A percentile compares a stretch with the other conserved stretches of the same genome.
These are phyloP conservation scores for Dicycla oo DNA, from an alignment of 2,888 invertebrate genomes.

Conservation along the genomic window DNA sequence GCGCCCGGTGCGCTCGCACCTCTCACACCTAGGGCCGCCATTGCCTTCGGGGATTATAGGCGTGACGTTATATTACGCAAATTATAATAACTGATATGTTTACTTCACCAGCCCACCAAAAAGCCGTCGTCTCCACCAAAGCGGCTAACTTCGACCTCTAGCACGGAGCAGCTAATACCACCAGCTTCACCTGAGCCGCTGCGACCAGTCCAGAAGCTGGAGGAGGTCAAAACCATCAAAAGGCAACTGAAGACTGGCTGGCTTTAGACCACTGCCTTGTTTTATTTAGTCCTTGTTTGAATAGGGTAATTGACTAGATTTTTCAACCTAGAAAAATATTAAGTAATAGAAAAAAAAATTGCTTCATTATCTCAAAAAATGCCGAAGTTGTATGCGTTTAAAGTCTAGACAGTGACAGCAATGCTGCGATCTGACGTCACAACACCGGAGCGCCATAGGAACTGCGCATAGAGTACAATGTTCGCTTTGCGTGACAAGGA, in stretches of 20 bases:
- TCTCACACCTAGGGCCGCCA: too few species aligned
- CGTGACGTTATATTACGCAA: background rate
- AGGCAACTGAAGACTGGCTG: conserved; percentile 91
- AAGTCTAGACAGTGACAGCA: background rate
- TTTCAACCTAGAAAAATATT: background rate
- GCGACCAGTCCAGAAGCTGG: conserved; percentile 83
- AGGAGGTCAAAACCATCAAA: conserved; percentile 89
- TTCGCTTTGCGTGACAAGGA: background rate
- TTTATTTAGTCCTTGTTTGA: background rate
- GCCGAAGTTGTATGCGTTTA: background rate
- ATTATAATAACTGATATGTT: background rate
- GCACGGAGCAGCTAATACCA: conserved; percentile 89
- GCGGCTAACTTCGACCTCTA: conserved; percentile 81
- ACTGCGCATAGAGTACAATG: background rate
- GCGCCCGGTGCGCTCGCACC: too few species aligned
- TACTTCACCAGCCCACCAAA: conserved; percentile 60
- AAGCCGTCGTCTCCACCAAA: conserved; percentile 74
- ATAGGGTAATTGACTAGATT: background rate
- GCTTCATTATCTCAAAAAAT: background rate
- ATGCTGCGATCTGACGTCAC: background rate
- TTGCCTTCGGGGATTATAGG: too few species aligned
- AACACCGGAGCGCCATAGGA: background rate
- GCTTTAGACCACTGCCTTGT: conserved; percentile 79
- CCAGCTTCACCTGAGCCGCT: conserved; percentile 83
- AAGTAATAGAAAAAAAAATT: background rate